Conservation (phyloP, 1,140 invertebrate species). For the Drosophila ercepeae region DNA sequence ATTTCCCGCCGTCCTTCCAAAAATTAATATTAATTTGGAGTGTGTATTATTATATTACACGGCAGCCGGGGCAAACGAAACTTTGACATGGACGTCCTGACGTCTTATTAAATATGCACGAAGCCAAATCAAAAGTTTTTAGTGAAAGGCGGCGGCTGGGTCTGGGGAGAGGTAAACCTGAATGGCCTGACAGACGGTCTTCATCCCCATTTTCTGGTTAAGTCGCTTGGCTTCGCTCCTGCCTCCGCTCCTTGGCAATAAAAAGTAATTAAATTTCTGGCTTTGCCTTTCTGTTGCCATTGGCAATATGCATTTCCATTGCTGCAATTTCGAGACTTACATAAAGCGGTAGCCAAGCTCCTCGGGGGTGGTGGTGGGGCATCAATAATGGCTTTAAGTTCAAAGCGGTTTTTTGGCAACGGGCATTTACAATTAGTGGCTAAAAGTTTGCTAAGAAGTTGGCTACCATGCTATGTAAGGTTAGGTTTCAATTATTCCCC, state of each 20-base stretch:
- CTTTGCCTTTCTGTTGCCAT: slow-evolving; percentile 43
- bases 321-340: slow-evolving; percentile 35
- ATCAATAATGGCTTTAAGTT: slow-evolving; percentile 23
- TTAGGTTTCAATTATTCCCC: not conserved
- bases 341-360: slow-evolving; percentile 14
- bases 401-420: slow-evolving; percentile 32
- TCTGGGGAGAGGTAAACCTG: not conserved
- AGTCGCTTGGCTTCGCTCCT: slow-evolving; percentile 18
- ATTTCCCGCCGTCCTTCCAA: not conserved
- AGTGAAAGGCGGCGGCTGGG: not conserved
- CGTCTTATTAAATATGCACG: slow-evolving; percentile 71
- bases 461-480: not conserved
- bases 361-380: not conserved
- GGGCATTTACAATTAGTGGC: slow-evolving; percentile 21
- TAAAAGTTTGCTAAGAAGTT: not conserved
- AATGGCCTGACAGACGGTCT: slow-evolving; percentile 33
- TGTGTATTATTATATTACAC: slow-evolving; percentile 65
- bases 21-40: slow-evolving; percentile 77
- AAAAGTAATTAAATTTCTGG: slow-evolving; percentile 75
- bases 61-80: slow-evolving; percentile 37
- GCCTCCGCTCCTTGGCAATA: slow-evolving; percentile 48
- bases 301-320: slow-evolving; percentile 43
- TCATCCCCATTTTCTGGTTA: slow-evolving; percentile 25
- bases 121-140: slow-evolving; percentile 64
- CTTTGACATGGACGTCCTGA: slow-evolving; percentile 61